Conservation (phyloP, 92 coral and sea anemone species). For the Zoanthus gigantus region DNA sequence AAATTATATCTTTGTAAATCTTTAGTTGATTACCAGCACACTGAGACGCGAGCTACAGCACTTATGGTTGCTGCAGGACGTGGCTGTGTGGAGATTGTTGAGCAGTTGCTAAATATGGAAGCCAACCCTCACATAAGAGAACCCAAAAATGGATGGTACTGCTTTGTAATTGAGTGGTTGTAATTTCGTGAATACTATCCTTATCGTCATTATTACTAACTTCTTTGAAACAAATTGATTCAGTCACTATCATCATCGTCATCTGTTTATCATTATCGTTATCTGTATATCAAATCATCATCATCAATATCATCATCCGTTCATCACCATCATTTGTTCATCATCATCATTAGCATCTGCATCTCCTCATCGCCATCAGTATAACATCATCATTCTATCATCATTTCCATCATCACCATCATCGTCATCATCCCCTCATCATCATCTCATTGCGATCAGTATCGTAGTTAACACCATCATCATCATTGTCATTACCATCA, state of each 20-base stretch:
- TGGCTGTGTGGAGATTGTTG: constrained; percentile 93
- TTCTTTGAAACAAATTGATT: too few relatives aligned
- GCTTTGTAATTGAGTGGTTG: constrained; percentile 77
- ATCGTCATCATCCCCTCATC: background rate
- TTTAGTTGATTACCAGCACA: constrained; percentile 95
- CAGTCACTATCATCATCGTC: too few relatives aligned
- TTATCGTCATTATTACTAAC: too few relatives aligned
- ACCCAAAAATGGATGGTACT: constrained; percentile 96
- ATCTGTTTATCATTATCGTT: too few relatives aligned
- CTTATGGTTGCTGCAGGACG: constrained; percentile 99
- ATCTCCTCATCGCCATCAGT: background rate
- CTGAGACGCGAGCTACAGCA: constrained; percentile 96
- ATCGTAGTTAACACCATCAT: background rate
- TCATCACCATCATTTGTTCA: background rate
- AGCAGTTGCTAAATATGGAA: constrained; percentile 88
- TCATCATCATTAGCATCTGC: background rate
- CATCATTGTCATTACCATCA: background rate
- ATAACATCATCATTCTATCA: background rate
- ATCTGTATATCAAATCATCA: background rate
- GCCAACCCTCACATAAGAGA: constrained; percentile 95
- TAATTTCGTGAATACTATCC: constrained; percentile 32
- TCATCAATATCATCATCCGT: too few relatives aligned
- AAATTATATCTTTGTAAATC: background rate
- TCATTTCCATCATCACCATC: background rate
- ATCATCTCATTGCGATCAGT: background rate